Percentiles rank a stretch among this genome's conserved stretches.
Evolutionary conservation across 1,140 invertebrate genomes (phyloP).

Genomic region (Liolophura sinensis): DNA sequence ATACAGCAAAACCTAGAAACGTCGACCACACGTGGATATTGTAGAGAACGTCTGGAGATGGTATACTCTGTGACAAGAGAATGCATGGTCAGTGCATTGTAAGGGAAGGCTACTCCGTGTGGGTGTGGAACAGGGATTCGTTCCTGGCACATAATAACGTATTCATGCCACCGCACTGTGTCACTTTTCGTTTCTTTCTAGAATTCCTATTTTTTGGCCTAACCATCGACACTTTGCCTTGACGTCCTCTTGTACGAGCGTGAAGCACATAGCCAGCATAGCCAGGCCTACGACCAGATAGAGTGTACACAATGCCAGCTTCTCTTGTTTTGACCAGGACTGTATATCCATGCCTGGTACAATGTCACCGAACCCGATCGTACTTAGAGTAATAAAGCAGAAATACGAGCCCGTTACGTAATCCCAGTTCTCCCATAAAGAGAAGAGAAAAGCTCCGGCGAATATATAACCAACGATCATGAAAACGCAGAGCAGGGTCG

Average conservation of each 20-base stretch:
- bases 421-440: constrained; percentile 64
- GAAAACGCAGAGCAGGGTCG: no score
- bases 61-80: no score
- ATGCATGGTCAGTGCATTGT: no score
- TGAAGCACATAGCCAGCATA: constrained; percentile 98
- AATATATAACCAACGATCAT: constrained; percentile 57
- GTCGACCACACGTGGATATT: no score
- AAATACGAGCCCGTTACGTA: constrained; percentile 92
- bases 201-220: constrained; percentile 48
- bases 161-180: no score
- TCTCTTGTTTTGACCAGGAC: constrained; percentile 48
- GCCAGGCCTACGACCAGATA: constrained; percentile 89
- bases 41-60: no score
- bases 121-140: no score
- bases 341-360: constrained; percentile 63
- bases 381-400: constrained; percentile 80
- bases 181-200: constrained; percentile 26
- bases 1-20: no score
- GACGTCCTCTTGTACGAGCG: constrained; percentile 95
- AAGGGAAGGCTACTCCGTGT: no score
- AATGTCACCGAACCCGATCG: constrained; percentile 92
- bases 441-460: constrained; percentile 55
- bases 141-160: no score
- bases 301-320: constrained; percentile 52
- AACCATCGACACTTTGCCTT: constrained; percentile 72